A percentile compares a stretch with the other conserved stretches of the same genome.
Evolutionary conservation across 2,888 invertebrate species (phyloP).

Genomic region (Scaptomyza tumidula): DNA sequence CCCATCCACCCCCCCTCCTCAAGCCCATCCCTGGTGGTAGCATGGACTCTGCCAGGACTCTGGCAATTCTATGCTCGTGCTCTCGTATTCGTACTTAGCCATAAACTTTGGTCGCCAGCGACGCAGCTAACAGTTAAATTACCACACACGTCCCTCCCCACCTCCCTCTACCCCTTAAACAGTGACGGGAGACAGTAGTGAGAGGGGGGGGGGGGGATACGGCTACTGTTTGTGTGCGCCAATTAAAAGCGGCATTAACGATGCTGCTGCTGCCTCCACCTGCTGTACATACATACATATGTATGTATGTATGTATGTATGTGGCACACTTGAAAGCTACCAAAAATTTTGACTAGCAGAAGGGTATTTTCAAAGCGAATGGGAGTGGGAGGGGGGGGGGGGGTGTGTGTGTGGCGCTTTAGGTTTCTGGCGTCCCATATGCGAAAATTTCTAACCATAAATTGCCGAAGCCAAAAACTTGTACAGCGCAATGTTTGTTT

Average conservation of each 20-base stretch:
- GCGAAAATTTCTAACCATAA: constrained; percentile 78
- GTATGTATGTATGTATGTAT: not conserved
- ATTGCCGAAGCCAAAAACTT: constrained; percentile 76
- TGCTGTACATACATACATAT: too few relatives aligned
- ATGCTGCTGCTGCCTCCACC: constrained; percentile 26
- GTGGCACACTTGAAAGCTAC: constrained; percentile 64
- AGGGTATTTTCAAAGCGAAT: too few relatives aligned
- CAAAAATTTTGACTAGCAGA: constrained; percentile 56
- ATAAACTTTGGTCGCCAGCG: constrained; percentile 76
- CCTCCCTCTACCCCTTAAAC: not conserved
- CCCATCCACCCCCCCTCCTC: not conserved
- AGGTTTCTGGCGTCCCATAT: constrained; percentile 60
- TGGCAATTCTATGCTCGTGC: constrained; percentile 50
- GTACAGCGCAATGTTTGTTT: constrained; percentile 46
- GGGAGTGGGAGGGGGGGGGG: not conserved
- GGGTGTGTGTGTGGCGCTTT: not conserved
- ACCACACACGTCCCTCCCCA: constrained; percentile 71
- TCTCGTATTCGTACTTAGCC: constrained; percentile 76
- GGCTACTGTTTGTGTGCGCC: constrained; percentile 71
- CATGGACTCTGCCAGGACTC: constrained; percentile 31
- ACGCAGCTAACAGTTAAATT: constrained; percentile 80
- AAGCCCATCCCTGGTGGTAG: constrained; percentile 1
- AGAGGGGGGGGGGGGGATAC: not conserved
- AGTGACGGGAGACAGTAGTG: too few relatives aligned
- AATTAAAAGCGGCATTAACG: constrained; percentile 78